Evolutionary conservation across 2,797 vertebrate species (phyloP).

Genomic region (Thunnus albacares): DNA sequence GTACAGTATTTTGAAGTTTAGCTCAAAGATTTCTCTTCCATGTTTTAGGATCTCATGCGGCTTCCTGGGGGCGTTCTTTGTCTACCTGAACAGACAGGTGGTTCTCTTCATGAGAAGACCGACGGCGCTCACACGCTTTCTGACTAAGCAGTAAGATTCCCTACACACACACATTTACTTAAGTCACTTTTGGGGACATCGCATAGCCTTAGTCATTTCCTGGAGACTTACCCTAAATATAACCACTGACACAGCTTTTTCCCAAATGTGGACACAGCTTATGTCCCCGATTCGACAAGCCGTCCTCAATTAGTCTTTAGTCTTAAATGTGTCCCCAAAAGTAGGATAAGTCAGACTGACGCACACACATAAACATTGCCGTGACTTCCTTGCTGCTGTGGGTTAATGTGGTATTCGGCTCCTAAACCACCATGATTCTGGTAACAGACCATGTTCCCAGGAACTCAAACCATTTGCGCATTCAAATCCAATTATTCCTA

Average conservation of each 20-base stretch:
- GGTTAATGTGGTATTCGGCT: constrained; percentile 20
- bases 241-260: too few relatives aligned
- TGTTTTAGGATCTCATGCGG: constrained; percentile 93
- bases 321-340: too few relatives aligned
- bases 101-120: constrained; percentile 93
- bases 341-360: neutral
- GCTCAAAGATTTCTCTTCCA: neutral
- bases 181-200: too few relatives aligned
- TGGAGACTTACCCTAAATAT: too few relatives aligned
- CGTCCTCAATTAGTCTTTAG: too few relatives aligned
- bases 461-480: constrained; percentile 52
- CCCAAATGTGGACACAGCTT: too few relatives aligned
- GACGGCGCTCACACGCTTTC: constrained; percentile 90
- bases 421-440: constrained; percentile 25
- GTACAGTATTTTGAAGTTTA: neutral
- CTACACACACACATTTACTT: constrained; percentile 9
- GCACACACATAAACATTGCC: constrained; percentile 24
- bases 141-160: constrained; percentile 93
- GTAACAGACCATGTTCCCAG: constrained; percentile 35
- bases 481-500: constrained; percentile 67
- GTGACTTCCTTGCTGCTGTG: constrained; percentile 7
- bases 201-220: too few relatives aligned
- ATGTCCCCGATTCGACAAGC: too few relatives aligned
- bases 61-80: constrained; percentile 96
- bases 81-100: constrained; percentile 97